Evolutionary conservation across 2,113 vertebrate genomes (phyloP).

Genomic region (Anarhynchus alexandrinus): DNA sequence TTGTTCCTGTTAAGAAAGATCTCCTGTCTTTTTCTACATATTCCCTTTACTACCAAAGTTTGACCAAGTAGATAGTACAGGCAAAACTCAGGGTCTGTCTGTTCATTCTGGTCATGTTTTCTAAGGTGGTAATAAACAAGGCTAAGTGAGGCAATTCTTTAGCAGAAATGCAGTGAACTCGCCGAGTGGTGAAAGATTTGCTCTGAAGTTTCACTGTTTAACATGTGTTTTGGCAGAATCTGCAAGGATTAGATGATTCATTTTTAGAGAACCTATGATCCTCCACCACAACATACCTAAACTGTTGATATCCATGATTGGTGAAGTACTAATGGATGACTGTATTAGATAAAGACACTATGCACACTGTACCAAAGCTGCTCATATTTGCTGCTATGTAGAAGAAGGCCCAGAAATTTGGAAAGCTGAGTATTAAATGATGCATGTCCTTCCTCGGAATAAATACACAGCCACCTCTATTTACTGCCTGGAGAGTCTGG

Average conservation of each 20-base stretch:
- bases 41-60: not conserved
- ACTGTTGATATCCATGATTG: not conserved
- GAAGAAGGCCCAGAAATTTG: not conserved
- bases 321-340: not conserved
- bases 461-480: conserved; percentile 18
- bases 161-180: not conserved
- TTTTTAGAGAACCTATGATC: not conserved
- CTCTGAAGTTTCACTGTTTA: conserved; percentile 29
- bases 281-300: not conserved
- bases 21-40: not conserved
- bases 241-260: not conserved
- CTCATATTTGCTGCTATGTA: not conserved
- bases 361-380: not conserved
- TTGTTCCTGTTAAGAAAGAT: not conserved
- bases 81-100: not conserved
- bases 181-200: not conserved
- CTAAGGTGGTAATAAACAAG: not conserved
- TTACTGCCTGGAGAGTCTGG: conserved; percentile 6
- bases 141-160: not conserved
- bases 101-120: not conserved
- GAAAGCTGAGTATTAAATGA: conserved; percentile 26
- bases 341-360: not conserved
- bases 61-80: not conserved
- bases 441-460: conserved; percentile 4
- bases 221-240: conserved; percentile 28